phyloP scores from a whole-genome alignment of 2,113 vertebrate genomes.

The Myrmecophaga tridactyla region DNA sequence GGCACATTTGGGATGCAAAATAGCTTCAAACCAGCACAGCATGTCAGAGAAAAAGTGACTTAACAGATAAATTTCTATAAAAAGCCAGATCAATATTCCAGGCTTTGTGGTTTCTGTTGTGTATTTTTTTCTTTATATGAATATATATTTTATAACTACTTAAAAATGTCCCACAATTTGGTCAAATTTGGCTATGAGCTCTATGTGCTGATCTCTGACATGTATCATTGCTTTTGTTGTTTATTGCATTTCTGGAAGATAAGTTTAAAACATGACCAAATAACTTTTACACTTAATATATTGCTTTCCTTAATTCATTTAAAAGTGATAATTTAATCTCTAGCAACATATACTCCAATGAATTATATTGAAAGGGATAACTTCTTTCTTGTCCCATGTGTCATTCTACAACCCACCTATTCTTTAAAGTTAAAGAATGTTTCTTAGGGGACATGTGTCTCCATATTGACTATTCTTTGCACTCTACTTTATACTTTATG shows the following conservation, averaged over 20 bases:
- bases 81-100: not conserved
- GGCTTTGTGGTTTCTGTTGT: not conserved
- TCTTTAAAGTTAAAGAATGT: not conserved
- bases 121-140: too few species aligned
- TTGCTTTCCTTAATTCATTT: not conserved
- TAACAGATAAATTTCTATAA: too few species aligned
- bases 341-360: not conserved
- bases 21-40: too few species aligned
- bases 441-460: not conserved
- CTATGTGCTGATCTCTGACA: not conserved
- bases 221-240: not conserved
- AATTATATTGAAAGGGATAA: not conserved
- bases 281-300: not conserved
- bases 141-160: not conserved
- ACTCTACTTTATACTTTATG: constrained; percentile 17
- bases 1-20: too few species aligned
- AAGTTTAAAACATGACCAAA: not conserved
- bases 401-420: not conserved
- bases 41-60: not conserved
- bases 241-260: not conserved
- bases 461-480: not conserved
- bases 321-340: not conserved
- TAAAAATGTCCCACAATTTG: not conserved
- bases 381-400: not conserved
- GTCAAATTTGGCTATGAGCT: not conserved